These are phyloP conservation scores for Nematolebias whitei DNA, from an alignment of 2,113 vertebrate species.

Conservation along the genomic window DNA sequence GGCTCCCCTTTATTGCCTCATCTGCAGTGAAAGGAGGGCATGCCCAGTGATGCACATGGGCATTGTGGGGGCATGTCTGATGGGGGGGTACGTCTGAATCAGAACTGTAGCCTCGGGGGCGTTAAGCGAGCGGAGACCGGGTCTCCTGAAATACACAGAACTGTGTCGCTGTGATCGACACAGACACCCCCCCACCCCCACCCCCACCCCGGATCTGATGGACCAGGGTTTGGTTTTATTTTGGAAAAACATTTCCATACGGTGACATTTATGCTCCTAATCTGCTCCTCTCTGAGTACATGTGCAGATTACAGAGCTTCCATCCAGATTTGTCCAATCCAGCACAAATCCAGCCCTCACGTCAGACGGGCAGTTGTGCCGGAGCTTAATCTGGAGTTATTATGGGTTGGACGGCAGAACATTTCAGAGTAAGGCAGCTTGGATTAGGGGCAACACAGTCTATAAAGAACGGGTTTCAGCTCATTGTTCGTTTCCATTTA, in stretches of 20 bases:
- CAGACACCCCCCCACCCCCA: background rate
- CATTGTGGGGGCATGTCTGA: constrained; percentile 63
- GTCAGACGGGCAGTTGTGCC: constrained; percentile 77
- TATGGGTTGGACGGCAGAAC: constrained; percentile 56
- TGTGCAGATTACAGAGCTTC: constrained; percentile 71
- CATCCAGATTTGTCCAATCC: constrained; percentile 76
- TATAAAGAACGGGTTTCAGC: constrained; percentile 39
- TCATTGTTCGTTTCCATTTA: constrained; percentile 31
- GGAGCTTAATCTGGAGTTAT: constrained; percentile 70
- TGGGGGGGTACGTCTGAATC: constrained; percentile 52
- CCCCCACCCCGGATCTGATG: no score
- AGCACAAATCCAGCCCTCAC: constrained; percentile 73
- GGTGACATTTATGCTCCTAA: constrained; percentile 50
- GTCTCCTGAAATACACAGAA: constrained; percentile 27
- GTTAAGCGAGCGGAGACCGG: constrained; percentile 18
- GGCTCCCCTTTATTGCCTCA: background rate
- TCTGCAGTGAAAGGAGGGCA: constrained; percentile 50
- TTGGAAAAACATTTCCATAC: no score
- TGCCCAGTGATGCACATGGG: constrained; percentile 71
- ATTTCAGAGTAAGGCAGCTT: constrained; percentile 43
- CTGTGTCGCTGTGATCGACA: constrained; percentile 26
- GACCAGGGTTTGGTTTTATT: background rate
- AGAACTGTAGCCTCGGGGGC: constrained; percentile 54
- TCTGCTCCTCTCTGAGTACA: constrained; percentile 50
- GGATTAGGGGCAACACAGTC: constrained; percentile 67